A percentile compares a stretch with the other conserved stretches of the same genome.
Evolutionary conservation across 2,797 vertebrate species (phyloP).

Genomic region (Myioborus miniatus): DNA sequence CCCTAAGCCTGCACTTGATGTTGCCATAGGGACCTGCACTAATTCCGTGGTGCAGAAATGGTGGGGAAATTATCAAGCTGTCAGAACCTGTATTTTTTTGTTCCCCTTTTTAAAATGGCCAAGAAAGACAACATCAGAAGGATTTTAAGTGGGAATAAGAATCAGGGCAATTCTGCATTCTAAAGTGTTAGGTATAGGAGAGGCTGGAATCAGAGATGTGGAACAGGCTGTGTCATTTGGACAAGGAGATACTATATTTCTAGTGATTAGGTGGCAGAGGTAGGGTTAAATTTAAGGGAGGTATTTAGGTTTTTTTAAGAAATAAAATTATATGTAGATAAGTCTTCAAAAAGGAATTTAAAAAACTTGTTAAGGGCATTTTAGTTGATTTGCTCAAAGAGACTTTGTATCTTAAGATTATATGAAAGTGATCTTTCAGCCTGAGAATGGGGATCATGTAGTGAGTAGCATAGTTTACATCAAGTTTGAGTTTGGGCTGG

Average conservation of each 20-base stretch:
- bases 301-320: background rate
- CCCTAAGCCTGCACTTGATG: background rate
- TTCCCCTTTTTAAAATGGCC: background rate
- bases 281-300: background rate
- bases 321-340: background rate
- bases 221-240: background rate
- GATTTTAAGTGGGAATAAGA: background rate
- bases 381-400: background rate
- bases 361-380: background rate
- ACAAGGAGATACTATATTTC: background rate
- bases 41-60: background rate
- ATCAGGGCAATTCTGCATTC: background rate
- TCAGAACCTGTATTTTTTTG: background rate
- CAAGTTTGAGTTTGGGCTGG: background rate
- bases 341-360: background rate
- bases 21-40: background rate
- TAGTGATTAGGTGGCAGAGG: background rate
- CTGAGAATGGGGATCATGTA: background rate
- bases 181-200: background rate
- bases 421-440: background rate
- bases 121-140: background rate
- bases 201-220: background rate
- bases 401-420: background rate
- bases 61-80: background rate
- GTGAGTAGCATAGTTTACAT: background rate